Evolutionary conservation across 2,888 invertebrate genomes (phyloP).

Genomic region (Meiosimyza platycephala): DNA sequence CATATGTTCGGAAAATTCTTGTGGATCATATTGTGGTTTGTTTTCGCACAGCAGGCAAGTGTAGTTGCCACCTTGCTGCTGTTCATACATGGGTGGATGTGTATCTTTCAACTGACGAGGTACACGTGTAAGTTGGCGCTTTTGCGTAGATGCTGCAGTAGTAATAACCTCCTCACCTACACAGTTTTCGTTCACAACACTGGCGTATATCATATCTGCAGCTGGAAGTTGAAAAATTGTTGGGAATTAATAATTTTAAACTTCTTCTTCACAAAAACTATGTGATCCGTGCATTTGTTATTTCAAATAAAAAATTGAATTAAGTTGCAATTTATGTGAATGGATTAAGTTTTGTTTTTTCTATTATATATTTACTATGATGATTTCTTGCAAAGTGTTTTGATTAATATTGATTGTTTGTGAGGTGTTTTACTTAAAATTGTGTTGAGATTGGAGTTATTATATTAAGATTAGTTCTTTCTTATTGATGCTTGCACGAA

Average conservation of each 20-base stretch:
- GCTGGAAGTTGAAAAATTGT: background rate
- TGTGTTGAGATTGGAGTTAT: too few species aligned
- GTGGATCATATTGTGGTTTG: slow-evolving; percentile 67
- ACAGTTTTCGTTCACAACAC: background rate
- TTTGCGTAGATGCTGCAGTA: background rate
- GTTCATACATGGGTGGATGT: slow-evolving; percentile 38
- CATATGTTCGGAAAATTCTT: slow-evolving; percentile 73
- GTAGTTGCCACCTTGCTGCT: slow-evolving; percentile 36
- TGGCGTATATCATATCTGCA: background rate
- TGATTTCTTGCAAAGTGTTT: too few species aligned
- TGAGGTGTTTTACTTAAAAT: too few species aligned
- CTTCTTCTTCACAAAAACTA: too few species aligned
- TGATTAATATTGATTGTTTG: too few species aligned
- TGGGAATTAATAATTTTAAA: background rate
- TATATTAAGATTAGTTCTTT: too few species aligned
- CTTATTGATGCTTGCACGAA: too few species aligned
- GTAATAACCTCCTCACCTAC: background rate
- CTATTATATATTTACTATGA: too few species aligned
- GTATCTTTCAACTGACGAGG: slow-evolving; percentile 23
- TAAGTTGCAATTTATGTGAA: too few species aligned
- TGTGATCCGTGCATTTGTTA: too few species aligned
- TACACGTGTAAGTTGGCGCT: slow-evolving; percentile 3
- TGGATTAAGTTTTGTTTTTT: too few species aligned
- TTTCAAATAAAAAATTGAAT: too few species aligned
- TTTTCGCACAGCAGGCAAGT: slow-evolving; percentile 45